Base-by-base conservation (phyloP, 2,797 vertebrate species). In the Takifugu rubripes region DNA sequence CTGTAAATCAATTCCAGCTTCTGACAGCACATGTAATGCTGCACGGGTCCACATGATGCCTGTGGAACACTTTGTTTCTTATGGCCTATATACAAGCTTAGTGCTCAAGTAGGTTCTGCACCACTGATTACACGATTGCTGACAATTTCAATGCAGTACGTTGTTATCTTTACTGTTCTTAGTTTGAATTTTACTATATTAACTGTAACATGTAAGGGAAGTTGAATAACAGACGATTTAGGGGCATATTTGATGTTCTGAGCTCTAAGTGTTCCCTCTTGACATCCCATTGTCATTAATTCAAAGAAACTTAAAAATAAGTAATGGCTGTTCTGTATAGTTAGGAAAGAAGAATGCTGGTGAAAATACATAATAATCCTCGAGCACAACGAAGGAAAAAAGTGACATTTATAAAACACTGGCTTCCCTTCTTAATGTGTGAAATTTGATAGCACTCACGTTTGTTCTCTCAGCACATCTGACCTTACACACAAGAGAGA, bases 401-500 rank as follows among this genome's bases (percentile, higher is more conserved):
- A 73, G 69, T 68, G 75, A 79, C 80, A 77, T 70, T 74, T 54
- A 57, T 17, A 45, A 84, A 84, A 79, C 78, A 82, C 79, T 70
- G 68, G 51, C 66, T 75, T 48, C 3, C 46, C 64, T 52, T 73
- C 71, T 48, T 70, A 75, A 71, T 40, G 61, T 68, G 84, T 76
- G 78, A 71, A 21, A 21, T 83, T 84, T 69, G 61, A 78, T 84
- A 45, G 59, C 0, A 43, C 68, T 84, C 78, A 78, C 71, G 66
- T 83, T 82, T 78, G 68, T 79, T 70, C 68, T 55, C 60, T 62
- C 61, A 25, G 70, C 77, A 75, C 74, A 81, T 74, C 69, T 75
- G 71, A 59, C 72, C 75, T 82, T 82, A 78, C 80, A 84, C 82
- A 85, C 80, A 79, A 78, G 69, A 49, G 56, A 54, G 61, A 73